Conservation (phyloP, 2,113 vertebrate species). For the Tonatia bakeri region DNA sequence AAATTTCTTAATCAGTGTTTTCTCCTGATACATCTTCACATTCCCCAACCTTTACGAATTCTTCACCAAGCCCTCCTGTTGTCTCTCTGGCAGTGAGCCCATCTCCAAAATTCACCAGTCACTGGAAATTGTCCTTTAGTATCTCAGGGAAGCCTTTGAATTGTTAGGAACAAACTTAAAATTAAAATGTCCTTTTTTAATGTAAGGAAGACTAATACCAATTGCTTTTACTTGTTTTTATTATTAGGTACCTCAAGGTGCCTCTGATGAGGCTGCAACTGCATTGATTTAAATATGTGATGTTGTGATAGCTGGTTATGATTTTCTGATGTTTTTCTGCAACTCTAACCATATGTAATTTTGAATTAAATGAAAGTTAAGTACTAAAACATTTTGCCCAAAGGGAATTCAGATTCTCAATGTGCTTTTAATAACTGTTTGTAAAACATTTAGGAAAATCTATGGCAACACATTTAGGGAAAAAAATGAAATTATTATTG, state of each 20-base stretch:
- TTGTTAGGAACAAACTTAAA: slow-evolving; percentile 38
- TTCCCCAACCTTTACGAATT: background rate
- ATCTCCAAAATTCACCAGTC: background rate
- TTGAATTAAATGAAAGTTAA: slow-evolving; percentile 83
- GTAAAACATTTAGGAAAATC: slow-evolving; percentile 85
- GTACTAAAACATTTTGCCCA: slow-evolving; percentile 83
- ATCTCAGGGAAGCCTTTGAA: background rate
- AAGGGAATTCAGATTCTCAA: slow-evolving; percentile 83
- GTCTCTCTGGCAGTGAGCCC: slow-evolving; percentile 23
- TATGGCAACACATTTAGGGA: slow-evolving; percentile 79
- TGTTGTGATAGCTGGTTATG: slow-evolving; percentile 77
- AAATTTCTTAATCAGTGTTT: slow-evolving; percentile 43
- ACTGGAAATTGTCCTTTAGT: slow-evolving; percentile 10
- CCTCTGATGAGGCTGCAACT: background rate
- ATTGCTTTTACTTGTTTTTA: slow-evolving; percentile 46
- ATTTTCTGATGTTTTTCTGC: slow-evolving; percentile 79
- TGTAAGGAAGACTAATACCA: background rate
- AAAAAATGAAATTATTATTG: slow-evolving; percentile 81
- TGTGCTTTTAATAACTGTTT: slow-evolving; percentile 87
- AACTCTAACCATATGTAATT: slow-evolving; percentile 79
- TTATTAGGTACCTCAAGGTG: slow-evolving; percentile 48
- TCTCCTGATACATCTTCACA: background rate
- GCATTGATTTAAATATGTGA: background rate
- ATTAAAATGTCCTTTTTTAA: slow-evolving; percentile 3
- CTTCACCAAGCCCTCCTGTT: background rate